These are phyloP conservation scores for Sylvia borin DNA, from an alignment of 2,797 vertebrate genomes.

Conservation along the genomic window DNA sequence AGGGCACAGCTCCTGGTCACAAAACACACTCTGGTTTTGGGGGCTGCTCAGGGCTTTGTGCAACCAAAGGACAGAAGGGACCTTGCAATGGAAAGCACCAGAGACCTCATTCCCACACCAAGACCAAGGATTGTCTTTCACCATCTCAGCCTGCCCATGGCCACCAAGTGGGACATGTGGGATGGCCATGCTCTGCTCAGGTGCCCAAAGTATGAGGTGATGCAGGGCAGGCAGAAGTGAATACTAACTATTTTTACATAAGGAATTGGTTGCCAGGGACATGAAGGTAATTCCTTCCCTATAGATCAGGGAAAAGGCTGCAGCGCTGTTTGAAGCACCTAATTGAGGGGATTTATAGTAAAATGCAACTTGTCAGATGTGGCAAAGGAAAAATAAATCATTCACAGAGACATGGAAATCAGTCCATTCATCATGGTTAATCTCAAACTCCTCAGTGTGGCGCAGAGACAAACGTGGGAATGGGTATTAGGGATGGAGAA, in stretches of 20 bases:
- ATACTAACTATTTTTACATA: constrained; percentile 65
- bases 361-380: constrained; percentile 68
- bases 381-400: constrained; percentile 48
- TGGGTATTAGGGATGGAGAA: not conserved
- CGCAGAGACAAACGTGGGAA: not conserved
- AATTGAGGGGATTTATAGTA: constrained; percentile 70
- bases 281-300: constrained; percentile 60
- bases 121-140: not conserved
- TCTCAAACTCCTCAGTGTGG: not conserved
- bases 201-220: not conserved
- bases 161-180: not conserved
- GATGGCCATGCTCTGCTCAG: not conserved
- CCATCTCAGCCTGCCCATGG: not conserved
- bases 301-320: constrained; percentile 33
- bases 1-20: not conserved
- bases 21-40: not conserved
- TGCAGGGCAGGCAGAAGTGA: not conserved
- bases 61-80: not conserved
- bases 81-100: not conserved
- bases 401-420: constrained; percentile 22
- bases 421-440: constrained; percentile 52
- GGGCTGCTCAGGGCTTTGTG: not conserved
- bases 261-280: constrained; percentile 56
- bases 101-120: not conserved
- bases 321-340: constrained; percentile 48